Evolutionary conservation across 2,797 vertebrate genomes (phyloP).

Genomic region (Chaetodon trifasciatus): DNA sequence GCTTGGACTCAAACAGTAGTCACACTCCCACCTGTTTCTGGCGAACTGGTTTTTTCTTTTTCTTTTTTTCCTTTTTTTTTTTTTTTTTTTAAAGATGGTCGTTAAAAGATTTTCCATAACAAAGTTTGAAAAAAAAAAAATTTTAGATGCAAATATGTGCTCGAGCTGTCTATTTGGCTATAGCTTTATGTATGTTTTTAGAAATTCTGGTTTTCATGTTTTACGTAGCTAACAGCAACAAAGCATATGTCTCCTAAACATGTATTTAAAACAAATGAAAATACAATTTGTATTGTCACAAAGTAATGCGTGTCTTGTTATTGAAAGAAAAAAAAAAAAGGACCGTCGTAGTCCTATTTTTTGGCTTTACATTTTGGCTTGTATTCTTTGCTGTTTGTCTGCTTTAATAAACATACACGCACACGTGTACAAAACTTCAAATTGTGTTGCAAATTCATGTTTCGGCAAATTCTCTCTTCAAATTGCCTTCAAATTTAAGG

Average conservation of each 20-base stretch:
- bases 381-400: conserved; percentile 99
- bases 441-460: conserved; percentile 99
- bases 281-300: conserved; percentile 96
- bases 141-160: conserved; percentile 91
- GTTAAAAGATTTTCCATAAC: conserved; percentile 73
- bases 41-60: conserved; percentile 89
- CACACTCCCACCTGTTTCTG: conserved; percentile 95
- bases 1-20: conserved; percentile 93
- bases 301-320: conserved; percentile 92
- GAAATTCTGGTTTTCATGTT: conserved; percentile 93
- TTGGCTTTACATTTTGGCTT: conserved; percentile 98
- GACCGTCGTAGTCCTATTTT: conserved; percentile 85
- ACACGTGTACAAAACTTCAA: conserved; percentile 96
- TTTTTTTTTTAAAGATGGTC: conserved; percentile 85
- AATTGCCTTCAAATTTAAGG: conserved; percentile 86
- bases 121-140: conserved; percentile 74
- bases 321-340: conserved; percentile 81
- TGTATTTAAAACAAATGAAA: conserved; percentile 91
- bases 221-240: conserved; percentile 90
- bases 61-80: conserved; percentile 78
- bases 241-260: conserved; percentile 89
- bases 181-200: conserved; percentile 94
- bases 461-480: conserved; percentile 95
- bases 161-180: conserved; percentile 92
- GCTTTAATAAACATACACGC: conserved; percentile 99